phyloP scores from a whole-genome alignment of 2,797 vertebrate genomes.

The Apogon hyalosoma region DNA sequence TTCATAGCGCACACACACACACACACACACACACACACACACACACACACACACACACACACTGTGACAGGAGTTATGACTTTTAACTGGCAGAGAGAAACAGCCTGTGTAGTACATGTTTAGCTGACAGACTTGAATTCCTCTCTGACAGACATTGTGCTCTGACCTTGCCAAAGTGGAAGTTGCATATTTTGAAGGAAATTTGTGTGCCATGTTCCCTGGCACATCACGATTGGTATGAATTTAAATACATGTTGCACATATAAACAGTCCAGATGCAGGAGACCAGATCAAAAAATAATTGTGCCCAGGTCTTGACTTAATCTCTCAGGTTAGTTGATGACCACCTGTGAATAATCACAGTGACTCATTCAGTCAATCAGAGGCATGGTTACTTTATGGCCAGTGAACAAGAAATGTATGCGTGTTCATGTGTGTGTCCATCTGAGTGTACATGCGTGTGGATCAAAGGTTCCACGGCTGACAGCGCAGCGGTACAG shows the following conservation, averaged over 20 bases:
- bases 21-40: constrained; percentile 12
- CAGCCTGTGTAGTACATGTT: constrained; percentile 19
- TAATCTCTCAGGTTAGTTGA: constrained; percentile 53
- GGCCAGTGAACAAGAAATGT: constrained; percentile 60
- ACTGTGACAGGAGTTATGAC: constrained; percentile 52
- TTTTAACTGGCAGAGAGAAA: constrained; percentile 44
- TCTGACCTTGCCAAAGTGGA: constrained; percentile 24
- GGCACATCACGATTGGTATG: background rate
- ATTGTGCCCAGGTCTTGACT: constrained; percentile 39
- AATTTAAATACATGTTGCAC: background rate
- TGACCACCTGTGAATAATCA: constrained; percentile 64
- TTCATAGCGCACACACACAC: background rate
- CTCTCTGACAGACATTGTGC: constrained; percentile 12
- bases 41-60: constrained; percentile 8
- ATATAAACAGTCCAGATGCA: background rate
- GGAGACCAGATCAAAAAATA: constrained; percentile 6
- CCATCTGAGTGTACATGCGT: constrained; percentile 49
- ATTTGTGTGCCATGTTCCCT: constrained; percentile 3
- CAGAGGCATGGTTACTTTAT: constrained; percentile 66
- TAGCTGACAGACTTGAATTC: constrained; percentile 36
- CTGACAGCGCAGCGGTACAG: constrained; percentile 77
- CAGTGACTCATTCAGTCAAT: constrained; percentile 61
- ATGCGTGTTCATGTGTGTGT: no score
- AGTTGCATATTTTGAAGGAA: constrained; percentile 14
- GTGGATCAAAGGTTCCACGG: constrained; percentile 71